Evolutionary conservation across 64 coral and sea anemone species (phyloP), one percentile per base, ranked within the genome.

Genomic region (Astreopora myriophthalma): DNA sequence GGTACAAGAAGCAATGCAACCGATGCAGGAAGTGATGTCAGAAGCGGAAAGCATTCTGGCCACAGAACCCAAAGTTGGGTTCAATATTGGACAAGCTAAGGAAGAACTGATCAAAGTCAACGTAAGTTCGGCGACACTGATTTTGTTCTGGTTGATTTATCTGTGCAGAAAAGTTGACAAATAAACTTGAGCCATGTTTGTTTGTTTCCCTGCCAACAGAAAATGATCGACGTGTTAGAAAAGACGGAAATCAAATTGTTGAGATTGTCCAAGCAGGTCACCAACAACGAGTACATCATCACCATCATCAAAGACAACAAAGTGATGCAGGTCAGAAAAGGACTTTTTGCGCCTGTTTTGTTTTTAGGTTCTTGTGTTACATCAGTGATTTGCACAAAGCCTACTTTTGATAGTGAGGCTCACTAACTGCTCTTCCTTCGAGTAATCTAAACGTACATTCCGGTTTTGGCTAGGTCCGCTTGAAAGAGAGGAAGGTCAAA

Each of bases 261-360:
- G 17, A 92, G 95, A 40, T 51, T 97, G 64, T 97, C 95, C 23
- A 97, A 91, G 46, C 95, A 97, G 69, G 85, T 88, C 0, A 97
- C 95, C 3, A 97, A 97, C 80, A 97, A 97, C 36, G 95, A 97
- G 46, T 97, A 97, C 44, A 97, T 97, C 26, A 97, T 97, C 63
- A 97, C 95, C 24, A 97, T 97, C 13, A 90, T 97, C 80, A 97
- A 97, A 52, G 95, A 97, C 49, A 93, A 93, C 48, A 63, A 92
- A 36, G 95, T 97, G 34, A 97, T 97, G 95, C 95, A 97, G 66
- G 85, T 87, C 2, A 83, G 14, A 29, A 30, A n/a, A 26, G 22
- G 9, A 64, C 5, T 5, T 26, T 6, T 25, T 25, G 20, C 22
- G 9, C 4, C 23, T 64, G n/a, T 28, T 26, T n/a, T 26, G 5